Conservation (phyloP, 2,797 vertebrate species). For the Pangasius djambal region DNA sequence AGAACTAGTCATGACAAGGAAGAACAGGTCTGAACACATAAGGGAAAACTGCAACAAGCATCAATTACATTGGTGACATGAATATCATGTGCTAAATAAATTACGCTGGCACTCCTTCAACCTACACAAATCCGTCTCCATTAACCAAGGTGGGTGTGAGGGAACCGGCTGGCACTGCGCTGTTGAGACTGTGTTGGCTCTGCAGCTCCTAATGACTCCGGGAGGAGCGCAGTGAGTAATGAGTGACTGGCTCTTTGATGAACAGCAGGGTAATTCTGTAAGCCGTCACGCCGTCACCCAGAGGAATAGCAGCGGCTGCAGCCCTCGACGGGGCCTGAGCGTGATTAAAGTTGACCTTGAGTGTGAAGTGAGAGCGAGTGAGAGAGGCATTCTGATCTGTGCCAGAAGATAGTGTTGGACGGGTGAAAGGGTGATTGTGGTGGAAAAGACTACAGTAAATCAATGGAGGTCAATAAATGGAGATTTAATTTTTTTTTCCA, state of each 20-base stretch:
- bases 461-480: constrained; percentile 69
- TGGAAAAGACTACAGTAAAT: constrained; percentile 70
- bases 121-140: constrained; percentile 33
- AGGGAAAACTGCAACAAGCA: neutral
- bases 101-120: constrained; percentile 22
- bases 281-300: constrained; percentile 48
- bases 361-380: constrained; percentile 51
- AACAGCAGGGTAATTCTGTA: constrained; percentile 58
- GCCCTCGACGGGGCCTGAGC: constrained; percentile 51
- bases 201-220: constrained; percentile 53
- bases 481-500: constrained; percentile 69
- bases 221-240: constrained; percentile 56
- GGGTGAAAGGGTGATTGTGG: constrained; percentile 54
- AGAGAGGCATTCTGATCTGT: constrained; percentile 52
- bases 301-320: constrained; percentile 47
- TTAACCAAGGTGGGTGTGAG: constrained; percentile 20
- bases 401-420: constrained; percentile 62
- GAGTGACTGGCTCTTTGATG: constrained; percentile 54
- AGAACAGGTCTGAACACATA: neutral
- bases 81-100: constrained; percentile 47
- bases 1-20: neutral
- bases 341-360: constrained; percentile 71
- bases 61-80: constrained; percentile 20
- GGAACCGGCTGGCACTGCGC: constrained; percentile 28
- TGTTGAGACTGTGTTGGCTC: constrained; percentile 47